A percentile compares a stretch with the other conserved stretches of the same genome.
phyloP scores from a whole-genome alignment of 2,797 vertebrate genomes.

The Acestrorhynchus altus region DNA sequence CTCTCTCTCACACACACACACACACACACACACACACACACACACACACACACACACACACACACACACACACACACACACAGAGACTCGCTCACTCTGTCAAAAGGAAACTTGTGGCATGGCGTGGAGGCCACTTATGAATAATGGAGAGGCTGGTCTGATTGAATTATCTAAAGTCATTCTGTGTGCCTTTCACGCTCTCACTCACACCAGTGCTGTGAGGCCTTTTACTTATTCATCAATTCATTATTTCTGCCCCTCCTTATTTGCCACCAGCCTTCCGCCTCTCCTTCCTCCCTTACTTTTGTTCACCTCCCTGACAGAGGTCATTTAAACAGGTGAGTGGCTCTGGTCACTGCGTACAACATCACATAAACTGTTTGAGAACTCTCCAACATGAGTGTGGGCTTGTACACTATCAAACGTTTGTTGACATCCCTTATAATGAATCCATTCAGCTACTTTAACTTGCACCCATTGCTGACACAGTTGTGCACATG shows the following conservation, averaged over 20 bases:
- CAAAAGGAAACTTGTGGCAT: constrained; percentile 24
- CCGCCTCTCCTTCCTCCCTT: background rate
- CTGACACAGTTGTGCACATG: too few species aligned
- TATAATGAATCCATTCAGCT: too few species aligned
- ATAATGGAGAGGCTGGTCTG: constrained; percentile 59
- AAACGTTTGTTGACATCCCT: too few species aligned
- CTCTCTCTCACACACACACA: background rate
- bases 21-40: too few species aligned
- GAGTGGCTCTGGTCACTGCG: constrained; percentile 6
- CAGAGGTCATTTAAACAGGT: constrained; percentile 7
- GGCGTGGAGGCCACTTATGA: constrained; percentile 54
- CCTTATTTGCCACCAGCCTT: constrained; percentile 1
- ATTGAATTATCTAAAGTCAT: constrained; percentile 58
- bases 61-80: too few species aligned
- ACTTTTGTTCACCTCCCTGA: constrained; percentile 13
- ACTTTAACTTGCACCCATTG: too few species aligned
- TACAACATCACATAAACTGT: constrained; percentile 23
- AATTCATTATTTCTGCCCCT: constrained; percentile 58
- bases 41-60: too few species aligned
- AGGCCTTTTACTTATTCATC: constrained; percentile 65
- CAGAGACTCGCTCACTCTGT: too few species aligned
- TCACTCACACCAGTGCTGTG: constrained; percentile 37
- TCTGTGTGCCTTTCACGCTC: constrained; percentile 56
- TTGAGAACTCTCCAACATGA: background rate
- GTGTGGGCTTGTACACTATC: background rate